Evolutionary conservation across 2,888 invertebrate species (phyloP).

Genomic region (Trachelus tabidus): DNA sequence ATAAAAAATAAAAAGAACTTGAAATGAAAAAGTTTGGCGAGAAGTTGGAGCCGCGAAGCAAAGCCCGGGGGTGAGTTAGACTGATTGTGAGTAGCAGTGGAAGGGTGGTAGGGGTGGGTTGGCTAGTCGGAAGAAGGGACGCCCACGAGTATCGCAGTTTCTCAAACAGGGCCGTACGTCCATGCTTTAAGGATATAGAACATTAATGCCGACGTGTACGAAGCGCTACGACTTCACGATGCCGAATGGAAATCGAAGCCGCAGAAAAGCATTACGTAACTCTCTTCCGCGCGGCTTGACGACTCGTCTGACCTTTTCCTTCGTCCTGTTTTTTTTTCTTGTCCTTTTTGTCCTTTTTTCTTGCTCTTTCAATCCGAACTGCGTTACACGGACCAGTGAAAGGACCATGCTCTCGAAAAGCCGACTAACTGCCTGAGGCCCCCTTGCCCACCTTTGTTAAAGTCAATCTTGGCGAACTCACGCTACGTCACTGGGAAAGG

Average conservation of each 20-base stretch:
- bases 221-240: not conserved
- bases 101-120: not conserved
- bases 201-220: not conserved
- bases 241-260: constrained; percentile 23
- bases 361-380: not conserved
- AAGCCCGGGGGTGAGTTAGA: not conserved
- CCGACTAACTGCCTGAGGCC: not conserved
- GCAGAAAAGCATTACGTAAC: constrained; percentile 24
- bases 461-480: not conserved
- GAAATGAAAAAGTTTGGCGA: constrained; percentile 32
- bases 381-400: not conserved
- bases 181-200: not conserved
- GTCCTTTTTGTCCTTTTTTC: not conserved
- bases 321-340: not conserved
- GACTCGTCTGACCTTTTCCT: not conserved
- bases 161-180: not conserved
- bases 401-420: not conserved
- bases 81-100: not conserved
- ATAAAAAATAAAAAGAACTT: constrained; percentile 19
- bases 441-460: not conserved
- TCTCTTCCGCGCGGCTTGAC: not conserved
- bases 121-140: not conserved
- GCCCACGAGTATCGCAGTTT: not conserved
- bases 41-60: constrained; percentile 12
- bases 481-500: not conserved